A percentile compares a stretch with the other conserved stretches of the same genome.
Evolutionary conservation across 2,888 invertebrate genomes (phyloP).

Genomic region (Drosophila picticornis): DNA sequence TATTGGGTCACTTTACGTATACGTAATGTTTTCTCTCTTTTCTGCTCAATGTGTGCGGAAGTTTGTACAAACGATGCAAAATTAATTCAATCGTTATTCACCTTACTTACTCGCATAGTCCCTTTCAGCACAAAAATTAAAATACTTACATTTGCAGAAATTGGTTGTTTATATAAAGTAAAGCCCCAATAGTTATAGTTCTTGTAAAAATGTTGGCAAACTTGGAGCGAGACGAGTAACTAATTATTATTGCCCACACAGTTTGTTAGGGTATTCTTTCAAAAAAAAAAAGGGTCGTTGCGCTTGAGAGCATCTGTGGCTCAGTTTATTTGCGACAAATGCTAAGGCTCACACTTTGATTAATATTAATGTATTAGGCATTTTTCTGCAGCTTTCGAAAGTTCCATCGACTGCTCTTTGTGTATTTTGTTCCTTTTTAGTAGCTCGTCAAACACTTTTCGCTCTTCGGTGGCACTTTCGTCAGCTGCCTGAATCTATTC

Average conservation of each 20-base stretch:
- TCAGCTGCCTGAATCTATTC: constrained; percentile 8
- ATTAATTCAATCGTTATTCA: not conserved
- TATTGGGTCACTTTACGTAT: not conserved
- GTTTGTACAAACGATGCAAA: not conserved
- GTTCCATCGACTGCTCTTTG: constrained; percentile 13
- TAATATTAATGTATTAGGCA: constrained; percentile 57
- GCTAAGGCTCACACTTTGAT: constrained; percentile 53
- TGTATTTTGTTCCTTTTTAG: constrained; percentile 24
- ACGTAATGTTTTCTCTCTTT: not conserved
- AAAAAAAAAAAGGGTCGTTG: constrained; percentile 47
- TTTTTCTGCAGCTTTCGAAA: constrained; percentile 32
- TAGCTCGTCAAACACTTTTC: not conserved
- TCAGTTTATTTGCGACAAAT: constrained; percentile 59
- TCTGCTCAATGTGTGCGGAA: not conserved
- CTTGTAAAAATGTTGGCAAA: not conserved
- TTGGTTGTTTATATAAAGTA: not conserved
- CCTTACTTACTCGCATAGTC: not conserved
- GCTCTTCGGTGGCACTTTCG: not conserved
- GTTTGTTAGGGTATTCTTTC: constrained; percentile 18
- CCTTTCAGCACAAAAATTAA: not conserved
- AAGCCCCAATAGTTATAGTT: not conserved
- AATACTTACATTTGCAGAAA: not conserved
- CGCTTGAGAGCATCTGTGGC: constrained; percentile 50
- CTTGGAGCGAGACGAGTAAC: not conserved
- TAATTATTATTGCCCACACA: not conserved